Evolutionary conservation across 2,113 vertebrate species (phyloP).

Genomic region (Neoarius graeffei): DNA sequence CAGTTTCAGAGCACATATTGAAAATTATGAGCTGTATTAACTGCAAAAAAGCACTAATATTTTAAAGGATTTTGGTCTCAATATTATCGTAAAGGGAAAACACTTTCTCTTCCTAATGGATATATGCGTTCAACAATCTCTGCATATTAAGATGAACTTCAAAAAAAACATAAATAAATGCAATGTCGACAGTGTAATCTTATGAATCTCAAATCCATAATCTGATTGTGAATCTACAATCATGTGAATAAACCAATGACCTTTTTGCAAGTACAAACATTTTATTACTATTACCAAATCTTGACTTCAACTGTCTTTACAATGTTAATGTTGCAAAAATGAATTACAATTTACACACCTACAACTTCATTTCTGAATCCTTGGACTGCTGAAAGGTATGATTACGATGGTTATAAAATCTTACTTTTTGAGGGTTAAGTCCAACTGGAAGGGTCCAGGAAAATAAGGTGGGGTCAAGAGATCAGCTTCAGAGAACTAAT

Average conservation of each 20-base stretch:
- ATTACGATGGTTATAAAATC: neutral
- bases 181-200: neutral
- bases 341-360: neutral
- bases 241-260: neutral
- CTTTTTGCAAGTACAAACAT: neutral
- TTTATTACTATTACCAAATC: neutral
- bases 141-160: neutral
- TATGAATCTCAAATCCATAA: neutral
- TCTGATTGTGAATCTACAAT: neutral
- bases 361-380: neutral
- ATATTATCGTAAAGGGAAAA: constrained; percentile 55
- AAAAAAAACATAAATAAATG: neutral
- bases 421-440: neutral
- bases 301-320: too few species aligned
- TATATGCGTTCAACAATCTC: neutral
- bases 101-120: neutral
- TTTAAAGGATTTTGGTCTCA: constrained; percentile 65
- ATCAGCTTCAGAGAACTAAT: neutral
- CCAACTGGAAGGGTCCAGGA: neutral
- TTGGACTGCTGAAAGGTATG: neutral
- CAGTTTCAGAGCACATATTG: constrained; percentile 2
- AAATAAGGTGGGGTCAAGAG: neutral
- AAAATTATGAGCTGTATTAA: neutral
- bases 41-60: neutral
- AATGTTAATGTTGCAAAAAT: neutral